Evolutionary conservation across 2,888 invertebrate species (phyloP).

Genomic region (Lasius platythorax): DNA sequence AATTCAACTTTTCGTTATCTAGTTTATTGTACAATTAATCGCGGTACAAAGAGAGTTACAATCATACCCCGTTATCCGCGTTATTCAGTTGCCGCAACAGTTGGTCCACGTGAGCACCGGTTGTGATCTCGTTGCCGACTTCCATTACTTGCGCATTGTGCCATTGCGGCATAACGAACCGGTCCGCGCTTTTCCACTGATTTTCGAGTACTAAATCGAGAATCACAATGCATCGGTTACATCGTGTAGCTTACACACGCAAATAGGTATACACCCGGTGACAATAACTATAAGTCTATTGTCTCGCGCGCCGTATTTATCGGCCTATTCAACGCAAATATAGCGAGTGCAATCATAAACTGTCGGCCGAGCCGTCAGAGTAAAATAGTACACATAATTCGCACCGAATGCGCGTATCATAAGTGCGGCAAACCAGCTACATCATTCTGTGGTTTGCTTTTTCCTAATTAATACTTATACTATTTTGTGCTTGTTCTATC

Average conservation of each 20-base stretch:
- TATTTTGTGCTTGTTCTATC: background rate
- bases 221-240: slow-evolving; percentile 59
- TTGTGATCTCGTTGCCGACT: slow-evolving; percentile 67
- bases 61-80: slow-evolving; percentile 58
- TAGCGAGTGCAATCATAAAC: slow-evolving; percentile 74
- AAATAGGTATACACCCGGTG: slow-evolving; percentile 59
- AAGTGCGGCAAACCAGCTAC: slow-evolving; percentile 66
- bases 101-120: slow-evolving; percentile 56
- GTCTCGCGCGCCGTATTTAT: slow-evolving; percentile 74
- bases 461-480: slow-evolving; percentile 21
- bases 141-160: slow-evolving; percentile 51
- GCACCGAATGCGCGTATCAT: slow-evolving; percentile 63
- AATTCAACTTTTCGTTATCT: slow-evolving; percentile 71
- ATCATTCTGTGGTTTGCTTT: slow-evolving; percentile 39
- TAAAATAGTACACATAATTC: slow-evolving; percentile 74
- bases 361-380: slow-evolving; percentile 62
- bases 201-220: slow-evolving; percentile 73
- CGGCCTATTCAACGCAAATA: slow-evolving; percentile 78
- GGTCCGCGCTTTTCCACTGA: slow-evolving; percentile 48
- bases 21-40: slow-evolving; percentile 66
- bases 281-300: slow-evolving; percentile 78
- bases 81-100: slow-evolving; percentile 61
- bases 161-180: slow-evolving; percentile 61
- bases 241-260: slow-evolving; percentile 30
- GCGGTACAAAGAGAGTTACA: slow-evolving; percentile 56